phyloP scores from a whole-genome alignment of 2,113 vertebrate species.

The Ctenodactylus gundi region DNA sequence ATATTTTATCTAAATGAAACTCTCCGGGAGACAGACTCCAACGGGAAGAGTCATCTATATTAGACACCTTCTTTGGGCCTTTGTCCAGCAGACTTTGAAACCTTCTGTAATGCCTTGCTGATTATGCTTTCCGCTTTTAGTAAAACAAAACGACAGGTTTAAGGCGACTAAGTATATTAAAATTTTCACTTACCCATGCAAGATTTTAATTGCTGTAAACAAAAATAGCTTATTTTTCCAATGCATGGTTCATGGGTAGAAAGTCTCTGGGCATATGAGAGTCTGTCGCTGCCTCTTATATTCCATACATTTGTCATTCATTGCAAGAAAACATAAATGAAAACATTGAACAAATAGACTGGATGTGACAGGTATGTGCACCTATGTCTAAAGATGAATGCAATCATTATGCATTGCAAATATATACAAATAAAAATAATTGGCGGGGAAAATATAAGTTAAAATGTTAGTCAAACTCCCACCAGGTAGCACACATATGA shows the following conservation, averaged over 20 bases:
- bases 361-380: too few relatives aligned
- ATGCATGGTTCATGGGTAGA: not conserved
- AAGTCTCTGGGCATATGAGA: not conserved
- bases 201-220: not conserved
- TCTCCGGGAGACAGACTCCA: not conserved
- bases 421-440: too few relatives aligned
- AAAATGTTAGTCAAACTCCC: not conserved
- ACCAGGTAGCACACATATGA: not conserved
- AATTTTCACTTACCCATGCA: not conserved
- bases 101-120: not conserved
- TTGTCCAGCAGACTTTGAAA: not conserved
- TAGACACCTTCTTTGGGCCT: not conserved
- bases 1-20: not conserved
- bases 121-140: not conserved
- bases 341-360: not conserved
- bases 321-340: not conserved
- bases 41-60: not conserved
- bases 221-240: not conserved
- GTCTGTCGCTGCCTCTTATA: not conserved
- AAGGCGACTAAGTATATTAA: not conserved
- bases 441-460: too few relatives aligned
- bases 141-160: not conserved
- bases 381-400: too few relatives aligned
- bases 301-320: not conserved
- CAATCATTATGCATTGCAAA: too few relatives aligned